These are phyloP conservation scores for Burhinus bistriatus DNA, from an alignment of 2,113 vertebrate species.

Conservation along the genomic window DNA sequence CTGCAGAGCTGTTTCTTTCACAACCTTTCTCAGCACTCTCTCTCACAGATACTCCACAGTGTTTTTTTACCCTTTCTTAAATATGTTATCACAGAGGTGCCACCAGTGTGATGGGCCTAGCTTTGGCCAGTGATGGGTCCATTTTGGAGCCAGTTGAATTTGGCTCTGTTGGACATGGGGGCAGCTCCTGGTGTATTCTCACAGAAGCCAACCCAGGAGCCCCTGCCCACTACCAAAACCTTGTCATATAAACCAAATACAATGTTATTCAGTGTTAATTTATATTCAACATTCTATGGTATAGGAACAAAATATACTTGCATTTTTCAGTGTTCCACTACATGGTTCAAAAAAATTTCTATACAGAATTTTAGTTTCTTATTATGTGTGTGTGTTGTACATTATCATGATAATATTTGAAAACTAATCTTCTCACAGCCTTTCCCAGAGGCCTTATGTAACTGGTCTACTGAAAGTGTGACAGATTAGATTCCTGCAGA, in stretches of 20 bases:
- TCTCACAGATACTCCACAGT: not conserved
- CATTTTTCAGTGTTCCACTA: not conserved
- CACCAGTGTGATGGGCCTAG: not conserved
- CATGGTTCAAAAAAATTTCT: not conserved
- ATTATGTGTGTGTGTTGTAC: not conserved
- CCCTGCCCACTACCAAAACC: not conserved
- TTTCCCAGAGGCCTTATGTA: not conserved
- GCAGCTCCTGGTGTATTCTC: not conserved
- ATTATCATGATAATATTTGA: not conserved
- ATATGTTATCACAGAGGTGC: not conserved
- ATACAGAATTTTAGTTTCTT: not conserved
- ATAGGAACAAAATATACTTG: not conserved
- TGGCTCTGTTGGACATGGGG: not conserved
- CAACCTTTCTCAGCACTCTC: not conserved
- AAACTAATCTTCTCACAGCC: not conserved
- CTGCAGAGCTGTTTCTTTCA: not conserved
- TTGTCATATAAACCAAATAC: rapidly evolving
- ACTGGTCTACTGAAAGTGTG: not conserved
- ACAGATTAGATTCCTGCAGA: not conserved
- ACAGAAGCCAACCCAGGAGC: not conserved
- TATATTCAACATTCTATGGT: not conserved
- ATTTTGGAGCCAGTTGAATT: not conserved
- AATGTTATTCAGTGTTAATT: not conserved
- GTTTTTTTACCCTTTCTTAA: not conserved
- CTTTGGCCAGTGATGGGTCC: not conserved